Percentiles rank a stretch among this genome's conserved stretches.
Evolutionary conservation across 2,888 invertebrate species (phyloP).

Genomic region (Meliscaeva auricollis): DNA sequence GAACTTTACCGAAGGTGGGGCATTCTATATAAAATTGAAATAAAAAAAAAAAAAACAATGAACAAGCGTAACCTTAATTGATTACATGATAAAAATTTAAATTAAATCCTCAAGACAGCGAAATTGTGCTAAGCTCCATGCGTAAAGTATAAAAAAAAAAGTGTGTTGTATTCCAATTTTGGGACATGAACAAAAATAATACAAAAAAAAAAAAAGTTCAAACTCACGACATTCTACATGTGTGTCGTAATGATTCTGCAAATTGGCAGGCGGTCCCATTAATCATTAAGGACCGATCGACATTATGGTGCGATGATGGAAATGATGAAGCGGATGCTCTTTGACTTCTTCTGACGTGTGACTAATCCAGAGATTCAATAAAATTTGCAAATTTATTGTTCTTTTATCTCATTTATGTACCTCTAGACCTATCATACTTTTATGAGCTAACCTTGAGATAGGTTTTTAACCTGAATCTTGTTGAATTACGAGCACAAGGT

Average conservation of each 20-base stretch:
- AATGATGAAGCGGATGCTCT: slow-evolving; percentile 20
- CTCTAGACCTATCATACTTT: background rate
- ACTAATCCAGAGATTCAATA: slow-evolving; percentile 13
- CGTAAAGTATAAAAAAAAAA: slow-evolving; percentile 50
- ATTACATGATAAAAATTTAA: slow-evolving; percentile 69
- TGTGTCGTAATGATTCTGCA: slow-evolving; percentile 17
- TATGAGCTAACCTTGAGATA: slow-evolving; percentile 12
- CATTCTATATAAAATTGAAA: slow-evolving; percentile 22
- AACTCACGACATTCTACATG: slow-evolving; percentile 35
- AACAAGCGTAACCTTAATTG: slow-evolving; percentile 70
- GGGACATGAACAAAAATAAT: slow-evolving; percentile 10
- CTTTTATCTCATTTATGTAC: background rate
- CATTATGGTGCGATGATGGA: background rate
- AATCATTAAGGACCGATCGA: slow-evolving; percentile 21
- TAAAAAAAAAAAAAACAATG: slow-evolving; percentile 7
- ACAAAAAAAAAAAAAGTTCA: background rate
- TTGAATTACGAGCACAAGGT: background rate
- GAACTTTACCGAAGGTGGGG: slow-evolving; percentile 58
- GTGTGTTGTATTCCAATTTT: slow-evolving; percentile 55
- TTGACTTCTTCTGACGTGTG: slow-evolving; percentile 25
- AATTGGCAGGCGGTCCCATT: slow-evolving; percentile 8
- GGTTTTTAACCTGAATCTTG: slow-evolving; percentile 1
- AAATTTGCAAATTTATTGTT: background rate
- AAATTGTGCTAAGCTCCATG: slow-evolving; percentile 30
- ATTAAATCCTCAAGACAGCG: slow-evolving; percentile 39